These are phyloP conservation scores for Machimus atricapillus DNA, from an alignment of 2,888 invertebrate genomes.

Conservation along the genomic window DNA sequence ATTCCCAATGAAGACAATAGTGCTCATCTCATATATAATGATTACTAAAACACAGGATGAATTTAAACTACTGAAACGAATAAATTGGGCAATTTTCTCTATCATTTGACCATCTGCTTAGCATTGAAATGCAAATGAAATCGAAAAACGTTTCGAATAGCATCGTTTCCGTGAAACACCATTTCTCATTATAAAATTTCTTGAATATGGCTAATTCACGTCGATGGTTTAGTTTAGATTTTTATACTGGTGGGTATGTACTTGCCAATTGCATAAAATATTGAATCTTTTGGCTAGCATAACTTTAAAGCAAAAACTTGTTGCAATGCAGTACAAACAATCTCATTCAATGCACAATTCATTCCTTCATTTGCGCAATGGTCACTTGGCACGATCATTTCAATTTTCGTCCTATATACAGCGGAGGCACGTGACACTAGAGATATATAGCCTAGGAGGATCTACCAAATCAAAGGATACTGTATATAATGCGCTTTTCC, in stretches of 20 bases:
- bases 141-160: not conserved
- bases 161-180: not conserved
- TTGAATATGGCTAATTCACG: not conserved
- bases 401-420: not conserved
- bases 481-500: not conserved
- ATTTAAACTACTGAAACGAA: not conserved
- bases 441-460: not conserved
- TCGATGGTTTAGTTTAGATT: not conserved
- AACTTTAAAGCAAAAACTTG: not conserved
- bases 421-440: not conserved
- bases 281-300: not conserved
- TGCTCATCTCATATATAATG: not conserved
- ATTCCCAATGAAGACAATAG: not conserved
- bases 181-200: not conserved
- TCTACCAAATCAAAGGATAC: not conserved
- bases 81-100: not conserved
- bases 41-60: not conserved
- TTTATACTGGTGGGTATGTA: not conserved
- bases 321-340: not conserved
- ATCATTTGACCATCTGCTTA: not conserved
- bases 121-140: not conserved
- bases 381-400: not conserved
- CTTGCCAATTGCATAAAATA: not conserved
- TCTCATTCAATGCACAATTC: not conserved
- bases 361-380: not conserved